Evolutionary conservation across 2,888 invertebrate species (phyloP), one percentile per base, ranked within the genome.

Genomic region (Acronicta psi): DNA sequence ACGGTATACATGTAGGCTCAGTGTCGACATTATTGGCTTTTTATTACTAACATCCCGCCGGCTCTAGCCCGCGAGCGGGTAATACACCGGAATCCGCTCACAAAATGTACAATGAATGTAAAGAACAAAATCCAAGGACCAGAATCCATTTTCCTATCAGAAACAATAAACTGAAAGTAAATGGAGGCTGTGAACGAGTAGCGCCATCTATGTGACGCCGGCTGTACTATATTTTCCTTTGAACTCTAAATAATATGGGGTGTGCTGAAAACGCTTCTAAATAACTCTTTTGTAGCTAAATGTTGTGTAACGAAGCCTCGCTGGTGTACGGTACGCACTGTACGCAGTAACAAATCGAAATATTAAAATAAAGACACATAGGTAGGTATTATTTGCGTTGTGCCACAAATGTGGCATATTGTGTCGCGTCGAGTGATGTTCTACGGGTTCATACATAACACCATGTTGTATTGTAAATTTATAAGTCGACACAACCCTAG

Each of bases 51-150:
- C 47, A 45, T 36, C 9, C 50, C 14, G 14, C 42, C 70, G 57
- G 51, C 38, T 52, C 29, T 31, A 59, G 23, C 57, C 34, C 11
- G 46, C 38, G 44, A 31, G 31, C 40, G 38, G 29, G 41, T 60
- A 66, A 55, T 58, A 38, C 66, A 46, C 47, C 29, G 40, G 34
- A 49, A 60, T 43, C 57, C 70, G 44, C 47, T 44, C 66, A 47
- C 67, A 45, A 57, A 52, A 70, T 49, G 44, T 65, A 56, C 45
- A 66, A 54, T 70, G 42, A 63, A 73, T 55, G 58, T 59, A 57
- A 59, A 47, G 64, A 74, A 58, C 38, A 13, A 58, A 61, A 66
- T 45, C 61, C 52, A 34, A 47, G 18, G 11, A 70, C 43, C n/a
- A n/a, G n/a, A n/a, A n/a, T n/a, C n/a, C n/a, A n/a, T 34, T n/a